Base-by-base conservation (phyloP, 2,797 vertebrate genomes). In the Poecilia wingei region DNA sequence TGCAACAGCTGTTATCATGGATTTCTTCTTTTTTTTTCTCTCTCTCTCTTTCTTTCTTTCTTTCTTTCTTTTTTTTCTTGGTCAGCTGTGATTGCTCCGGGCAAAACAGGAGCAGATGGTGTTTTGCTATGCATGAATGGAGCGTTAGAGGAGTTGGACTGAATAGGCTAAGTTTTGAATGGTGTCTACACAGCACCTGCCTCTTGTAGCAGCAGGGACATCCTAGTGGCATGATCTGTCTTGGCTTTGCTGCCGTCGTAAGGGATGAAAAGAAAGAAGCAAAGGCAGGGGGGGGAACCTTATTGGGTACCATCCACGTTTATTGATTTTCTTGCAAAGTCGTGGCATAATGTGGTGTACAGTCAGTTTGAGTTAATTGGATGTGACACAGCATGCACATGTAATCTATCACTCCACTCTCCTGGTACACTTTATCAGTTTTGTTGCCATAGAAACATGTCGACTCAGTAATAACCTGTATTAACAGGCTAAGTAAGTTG, bases 81-180 rank as follows among this genome's bases (percentile, higher is more conserved):
- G 98, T 99, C 98, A 99, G 98, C 98, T 99, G 98, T 99, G 98
- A 98, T 98, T 98, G 98, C 98, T 98, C 96, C 95, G 97, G 98
- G 98, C 97, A 97, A 98, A 99, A 98, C 97, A 98, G 97, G 97
- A 99, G 97, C 98, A 99, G 98, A 99, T 99, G 98, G 98, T 98
- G 98, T 98, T 99, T 99, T 99, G 98, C 98, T 98, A 98, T 98
- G 98, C 98, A 98, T 99, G 98, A 99, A 99, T 99, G 97, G 97
- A 96, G 96, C 96, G 97, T 97, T 97, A 97, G 97, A 97, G 96
- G 97, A 97, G 96, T 97, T 95, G 95, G 96, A 96, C 96, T 99
- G 97, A 99, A 99, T 99, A 99, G 98, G 97, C 97, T 96, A 96
- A 96, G 96, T 97, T 97, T 94, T 99, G 98, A 99, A 99, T 99